phyloP scores from a whole-genome alignment of 1,140 invertebrate species.

The Tachypleus tridentatus region DNA sequence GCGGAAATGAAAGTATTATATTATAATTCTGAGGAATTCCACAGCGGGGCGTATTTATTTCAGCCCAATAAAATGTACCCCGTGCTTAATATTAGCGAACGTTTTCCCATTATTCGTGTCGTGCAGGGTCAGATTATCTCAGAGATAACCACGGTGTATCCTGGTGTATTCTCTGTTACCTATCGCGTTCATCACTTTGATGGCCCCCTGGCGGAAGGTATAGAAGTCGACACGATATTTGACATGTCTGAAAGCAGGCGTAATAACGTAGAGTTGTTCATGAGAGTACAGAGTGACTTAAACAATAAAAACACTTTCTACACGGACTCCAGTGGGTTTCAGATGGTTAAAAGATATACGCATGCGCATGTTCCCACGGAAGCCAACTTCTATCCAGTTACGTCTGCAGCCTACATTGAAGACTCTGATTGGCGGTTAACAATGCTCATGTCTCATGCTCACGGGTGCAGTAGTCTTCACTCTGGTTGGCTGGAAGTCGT shows the following conservation, averaged over 20 bases:
- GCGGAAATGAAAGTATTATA: conserved; percentile 58
- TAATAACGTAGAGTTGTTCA: conserved; percentile 77
- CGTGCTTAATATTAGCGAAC: conserved; percentile 46
- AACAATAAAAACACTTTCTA: conserved; percentile 38
- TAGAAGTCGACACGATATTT: conserved; percentile 22
- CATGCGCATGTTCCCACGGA: conserved; percentile 81
- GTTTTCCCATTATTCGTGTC: conserved; percentile 52
- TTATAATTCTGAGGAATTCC: conserved; percentile 75
- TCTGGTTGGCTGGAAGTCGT: conserved; percentile 57
- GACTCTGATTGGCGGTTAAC: conserved; percentile 57
- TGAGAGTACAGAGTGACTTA: conserved; percentile 43
- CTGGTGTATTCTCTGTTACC: conserved; percentile 60
- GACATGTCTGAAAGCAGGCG: conserved; percentile 14
- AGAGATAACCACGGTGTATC: conserved; percentile 65
- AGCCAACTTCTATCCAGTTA: conserved; percentile 92
- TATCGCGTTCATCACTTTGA: conserved; percentile 50
- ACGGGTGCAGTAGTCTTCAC: conserved; percentile 65
- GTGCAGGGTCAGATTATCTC: conserved; percentile 66
- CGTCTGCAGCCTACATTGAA: conserved; percentile 73
- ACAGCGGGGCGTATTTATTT: conserved; percentile 92
- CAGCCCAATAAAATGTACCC: conserved; percentile 59
- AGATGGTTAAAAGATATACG: conserved; percentile 74
- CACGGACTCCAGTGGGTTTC: conserved; percentile 48
- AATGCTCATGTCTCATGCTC: conserved; percentile 67
- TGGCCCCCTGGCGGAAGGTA: conserved; percentile 13